Base-by-base conservation (phyloP, 2,888 invertebrate species). In the Eumacrocentrus americanus region DNA sequence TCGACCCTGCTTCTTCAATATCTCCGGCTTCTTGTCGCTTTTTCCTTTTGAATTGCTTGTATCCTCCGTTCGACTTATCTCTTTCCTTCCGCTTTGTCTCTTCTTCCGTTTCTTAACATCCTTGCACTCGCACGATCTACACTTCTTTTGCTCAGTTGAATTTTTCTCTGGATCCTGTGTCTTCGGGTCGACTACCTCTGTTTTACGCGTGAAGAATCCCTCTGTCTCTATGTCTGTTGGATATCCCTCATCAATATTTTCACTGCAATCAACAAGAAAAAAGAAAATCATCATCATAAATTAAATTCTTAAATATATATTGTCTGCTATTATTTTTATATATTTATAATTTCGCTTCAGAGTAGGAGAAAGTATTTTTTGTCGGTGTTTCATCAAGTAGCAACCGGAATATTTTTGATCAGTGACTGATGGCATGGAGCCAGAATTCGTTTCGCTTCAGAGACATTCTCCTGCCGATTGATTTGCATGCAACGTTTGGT, bases 161-260 rank as follows among this genome's bases (percentile, higher is more conserved):
- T 42, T 57, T 38, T 50, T 57, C n/a, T 50, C 50, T 3, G 42
- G 40, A 3, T 50, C 34, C 9, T 50, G 40, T 1, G 25, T 20
- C 18, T 50, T 50, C 9, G 48, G 16, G n/a, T 25, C 14, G 3
- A n/a, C 46, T n/a, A 40, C 18, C 4, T 29, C 16, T 12, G 48
- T 14, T 40, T 50, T 29, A 16, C 20, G 48, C 11, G 18, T 42
- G 23, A 55, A 55, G 18, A 56, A 55, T 3, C 22, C 34, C 42
- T 60, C 55, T 3, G 50, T 55, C 23, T 60, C 60, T n/a, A 22
- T 37, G 35, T 51, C 48, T 9, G 51, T 44, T 42, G 60, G 60
- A n/a, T n/a, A n/a, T n/a, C 55, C 55, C 22, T 60, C 60, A 14
- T 56, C 55, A 12, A 60, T 60, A 37, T 50, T 60, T 56, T 60